A percentile compares a stretch with the other conserved stretches of the same genome.
phyloP scores from a whole-genome alignment of 2,113 vertebrate genomes.

The Forbesichthys papilliferus region DNA sequence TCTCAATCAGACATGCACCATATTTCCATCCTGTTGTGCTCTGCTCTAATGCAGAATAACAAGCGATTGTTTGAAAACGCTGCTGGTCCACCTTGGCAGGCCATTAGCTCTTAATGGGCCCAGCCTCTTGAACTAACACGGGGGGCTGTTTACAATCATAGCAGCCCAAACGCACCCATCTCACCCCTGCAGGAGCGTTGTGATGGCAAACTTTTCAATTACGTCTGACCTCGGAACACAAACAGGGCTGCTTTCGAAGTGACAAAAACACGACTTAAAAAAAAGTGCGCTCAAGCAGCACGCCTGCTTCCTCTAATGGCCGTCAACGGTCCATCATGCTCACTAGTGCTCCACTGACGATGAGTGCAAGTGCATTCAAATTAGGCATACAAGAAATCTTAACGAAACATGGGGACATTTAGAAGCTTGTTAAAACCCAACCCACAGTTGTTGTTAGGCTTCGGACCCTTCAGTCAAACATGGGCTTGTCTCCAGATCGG shows the following conservation, averaged over 20 bases:
- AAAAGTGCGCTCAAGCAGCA: not conserved
- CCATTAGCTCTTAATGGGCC: slow-evolving; percentile 49
- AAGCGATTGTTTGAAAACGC: slow-evolving; percentile 15
- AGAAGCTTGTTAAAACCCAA: too few relatives aligned
- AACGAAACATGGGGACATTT: too few relatives aligned
- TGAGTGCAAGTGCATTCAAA: too few relatives aligned
- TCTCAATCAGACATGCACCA: not conserved
- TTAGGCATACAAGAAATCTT: too few relatives aligned
- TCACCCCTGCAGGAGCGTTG: slow-evolving; percentile 23
- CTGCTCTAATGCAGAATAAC: slow-evolving; percentile 18
- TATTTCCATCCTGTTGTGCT: not conserved
- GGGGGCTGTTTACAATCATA: not conserved
- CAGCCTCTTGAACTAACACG: slow-evolving; percentile 41
- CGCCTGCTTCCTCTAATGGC: too few relatives aligned
- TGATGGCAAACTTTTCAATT: slow-evolving; percentile 54
- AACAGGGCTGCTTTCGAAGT: slow-evolving; percentile 1
- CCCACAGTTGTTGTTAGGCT: too few relatives aligned
- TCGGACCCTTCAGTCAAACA: not conserved
- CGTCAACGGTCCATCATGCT: too few relatives aligned
- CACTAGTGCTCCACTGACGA: too few relatives aligned
- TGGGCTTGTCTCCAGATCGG: not conserved
- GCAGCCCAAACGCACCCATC: not conserved
- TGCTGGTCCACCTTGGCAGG: slow-evolving; percentile 11
- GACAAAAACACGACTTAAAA: not conserved
- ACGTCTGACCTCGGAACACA: slow-evolving; percentile 53